Evolutionary conservation across 2,113 vertebrate genomes (phyloP).

Genomic region (Hylia prasina): DNA sequence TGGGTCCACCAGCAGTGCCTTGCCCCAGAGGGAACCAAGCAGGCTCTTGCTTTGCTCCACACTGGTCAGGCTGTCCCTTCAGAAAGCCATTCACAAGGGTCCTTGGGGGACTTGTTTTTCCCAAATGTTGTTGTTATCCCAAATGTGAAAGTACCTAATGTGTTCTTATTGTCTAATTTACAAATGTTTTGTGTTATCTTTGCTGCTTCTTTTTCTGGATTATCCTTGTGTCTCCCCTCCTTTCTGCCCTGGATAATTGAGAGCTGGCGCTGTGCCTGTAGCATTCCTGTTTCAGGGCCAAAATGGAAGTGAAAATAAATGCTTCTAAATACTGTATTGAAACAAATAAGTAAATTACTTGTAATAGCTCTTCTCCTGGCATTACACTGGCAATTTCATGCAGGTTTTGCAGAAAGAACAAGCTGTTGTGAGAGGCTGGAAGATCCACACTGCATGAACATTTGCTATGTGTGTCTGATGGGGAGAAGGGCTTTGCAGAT

Average conservation of each 20-base stretch:
- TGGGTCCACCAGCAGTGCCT: rapidly evolving
- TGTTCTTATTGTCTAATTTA: neutral
- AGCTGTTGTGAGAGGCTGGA: neutral
- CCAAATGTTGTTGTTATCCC: neutral
- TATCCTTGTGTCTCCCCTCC: neutral
- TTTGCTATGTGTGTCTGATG: rapidly evolving
- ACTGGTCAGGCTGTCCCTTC: neutral
- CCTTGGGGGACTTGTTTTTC: neutral
- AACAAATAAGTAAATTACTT: conserved; percentile 28
- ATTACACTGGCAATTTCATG: neutral
- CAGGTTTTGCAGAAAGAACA: neutral
- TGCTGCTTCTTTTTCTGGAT: conserved; percentile 1
- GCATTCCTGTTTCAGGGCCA: neutral
- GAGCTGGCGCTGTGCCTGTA: neutral
- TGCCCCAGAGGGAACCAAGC: neutral
- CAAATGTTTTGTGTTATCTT: neutral
- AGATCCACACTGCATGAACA: neutral
- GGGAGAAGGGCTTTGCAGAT: neutral
- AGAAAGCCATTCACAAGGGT: neutral
- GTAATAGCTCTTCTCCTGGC: neutral
- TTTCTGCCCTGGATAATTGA: conserved; percentile 18
- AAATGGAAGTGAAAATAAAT: conserved; percentile 43
- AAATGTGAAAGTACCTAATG: neutral
- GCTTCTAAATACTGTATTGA: conserved; percentile 5
- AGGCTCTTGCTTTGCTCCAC: neutral